These are phyloP conservation scores for Tachuris rubrigastra DNA, from an alignment of 2,113 vertebrate species.

Conservation along the genomic window DNA sequence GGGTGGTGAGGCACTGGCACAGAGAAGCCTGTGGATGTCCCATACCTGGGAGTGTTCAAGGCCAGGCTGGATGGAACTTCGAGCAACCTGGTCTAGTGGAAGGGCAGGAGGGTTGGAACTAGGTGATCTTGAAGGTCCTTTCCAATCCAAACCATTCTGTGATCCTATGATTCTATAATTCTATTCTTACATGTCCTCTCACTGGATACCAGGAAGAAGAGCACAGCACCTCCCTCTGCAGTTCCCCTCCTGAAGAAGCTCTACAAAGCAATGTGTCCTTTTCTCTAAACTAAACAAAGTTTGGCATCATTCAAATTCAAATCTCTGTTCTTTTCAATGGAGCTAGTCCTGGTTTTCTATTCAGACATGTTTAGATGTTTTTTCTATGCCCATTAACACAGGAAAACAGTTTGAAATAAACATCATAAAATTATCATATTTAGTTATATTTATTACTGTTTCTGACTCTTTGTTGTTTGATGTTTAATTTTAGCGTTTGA, in stretches of 20 bases:
- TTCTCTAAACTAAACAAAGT: neutral
- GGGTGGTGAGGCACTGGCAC: neutral
- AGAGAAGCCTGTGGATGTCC: neutral
- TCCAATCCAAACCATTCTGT: neutral
- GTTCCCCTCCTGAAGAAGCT: neutral
- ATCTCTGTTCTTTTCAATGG: neutral
- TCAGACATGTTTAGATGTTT: neutral
- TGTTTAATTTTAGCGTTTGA: conserved; percentile 73
- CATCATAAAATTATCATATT: neutral
- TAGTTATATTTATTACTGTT: neutral
- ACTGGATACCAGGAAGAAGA: neutral
- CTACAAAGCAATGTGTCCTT: neutral
- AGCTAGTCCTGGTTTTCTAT: neutral
- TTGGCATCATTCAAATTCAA: neutral
- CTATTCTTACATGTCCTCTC: rapidly evolving
- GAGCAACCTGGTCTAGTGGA: neutral
- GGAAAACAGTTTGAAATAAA: neutral
- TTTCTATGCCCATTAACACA: neutral
- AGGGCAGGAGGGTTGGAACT: neutral
- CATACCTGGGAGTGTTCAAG: neutral
- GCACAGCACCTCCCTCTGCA: neutral
- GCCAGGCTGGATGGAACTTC: neutral
- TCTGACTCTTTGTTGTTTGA: neutral
- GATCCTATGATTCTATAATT: neutral
- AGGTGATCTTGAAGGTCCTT: neutral